Percentiles rank a stretch among this genome's conserved stretches.
phyloP scores from a whole-genome alignment of 2,113 vertebrate species.

The Heteronetta atricapilla region DNA sequence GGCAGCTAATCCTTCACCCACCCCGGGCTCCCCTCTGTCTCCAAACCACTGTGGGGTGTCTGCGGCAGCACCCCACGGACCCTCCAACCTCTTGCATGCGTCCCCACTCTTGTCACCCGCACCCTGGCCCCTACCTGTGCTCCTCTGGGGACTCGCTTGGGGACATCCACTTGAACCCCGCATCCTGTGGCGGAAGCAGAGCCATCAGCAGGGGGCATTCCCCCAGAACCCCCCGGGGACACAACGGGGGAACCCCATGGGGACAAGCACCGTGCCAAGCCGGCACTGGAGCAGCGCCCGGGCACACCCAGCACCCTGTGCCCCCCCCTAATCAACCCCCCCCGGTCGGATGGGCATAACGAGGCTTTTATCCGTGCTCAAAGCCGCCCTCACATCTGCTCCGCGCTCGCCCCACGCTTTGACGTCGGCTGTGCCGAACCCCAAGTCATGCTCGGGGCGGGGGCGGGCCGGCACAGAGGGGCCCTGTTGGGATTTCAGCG shows the following conservation, averaged over 20 bases:
- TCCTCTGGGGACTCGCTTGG: constrained; percentile 84
- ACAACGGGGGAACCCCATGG: rapidly evolving
- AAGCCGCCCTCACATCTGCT: constrained; percentile 37
- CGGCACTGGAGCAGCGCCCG: neutral
- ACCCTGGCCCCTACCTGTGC: constrained; percentile 74
- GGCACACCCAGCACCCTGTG: rapidly evolving
- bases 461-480: constrained; percentile 11
- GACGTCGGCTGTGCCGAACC: neutral
- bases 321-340: neutral
- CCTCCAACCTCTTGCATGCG: neutral
- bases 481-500: constrained; percentile 45
- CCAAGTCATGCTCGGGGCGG: neutral
- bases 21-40: too few relatives aligned
- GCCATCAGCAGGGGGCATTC: neutral
- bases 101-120: neutral
- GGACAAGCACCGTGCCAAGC: neutral
- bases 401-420: neutral
- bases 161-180: constrained; percentile 84
- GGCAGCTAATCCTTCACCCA: neutral
- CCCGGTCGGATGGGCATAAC: neutral
- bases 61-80: rapidly evolving
- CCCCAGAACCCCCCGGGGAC: neutral
- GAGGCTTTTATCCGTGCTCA: neutral
- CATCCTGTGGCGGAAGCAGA: constrained; percentile 70
- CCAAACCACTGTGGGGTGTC: too few relatives aligned